Percentiles rank a stretch among this genome's conserved stretches.
Conservation (phyloP, 2,113 vertebrate species). For the Oncorhynchus gorbuscha region DNA sequence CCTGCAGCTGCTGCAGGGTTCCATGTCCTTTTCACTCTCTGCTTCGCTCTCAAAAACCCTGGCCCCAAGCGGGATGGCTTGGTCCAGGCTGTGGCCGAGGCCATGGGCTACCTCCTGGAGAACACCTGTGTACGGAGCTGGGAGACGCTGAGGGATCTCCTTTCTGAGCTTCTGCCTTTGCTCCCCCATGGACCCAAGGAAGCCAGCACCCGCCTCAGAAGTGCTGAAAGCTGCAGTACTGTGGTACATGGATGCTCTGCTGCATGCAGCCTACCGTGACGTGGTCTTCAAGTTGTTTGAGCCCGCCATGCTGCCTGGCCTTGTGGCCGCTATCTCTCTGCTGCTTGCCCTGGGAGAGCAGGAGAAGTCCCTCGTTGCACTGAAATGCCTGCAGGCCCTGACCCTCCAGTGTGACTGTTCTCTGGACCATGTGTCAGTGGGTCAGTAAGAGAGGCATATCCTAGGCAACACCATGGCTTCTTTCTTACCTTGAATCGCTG, state of each 20-base stretch:
- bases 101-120: constrained; percentile 78
- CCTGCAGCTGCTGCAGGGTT: constrained; percentile 88
- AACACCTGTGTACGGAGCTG: constrained; percentile 80
- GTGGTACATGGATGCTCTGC: constrained; percentile 75
- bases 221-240: constrained; percentile 82
- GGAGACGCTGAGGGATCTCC: constrained; percentile 81
- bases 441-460: constrained; percentile 48
- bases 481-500: constrained; percentile 83
- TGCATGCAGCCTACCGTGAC: constrained; percentile 83
- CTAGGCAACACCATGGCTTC: constrained; percentile 83
- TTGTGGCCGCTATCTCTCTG: constrained; percentile 85
- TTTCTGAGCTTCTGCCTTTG: constrained; percentile 88
- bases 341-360: constrained; percentile 82
- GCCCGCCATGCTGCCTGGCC: constrained; percentile 78
- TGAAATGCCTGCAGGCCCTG: constrained; percentile 82
- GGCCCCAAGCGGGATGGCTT: constrained; percentile 77
- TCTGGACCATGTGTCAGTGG: constrained; percentile 61
- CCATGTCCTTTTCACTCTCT: constrained; percentile 90
- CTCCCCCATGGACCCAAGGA: constrained; percentile 66
- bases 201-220: constrained; percentile 72
- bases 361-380: constrained; percentile 81
- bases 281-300: constrained; percentile 79
- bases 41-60: constrained; percentile 82
- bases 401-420: constrained; percentile 82
- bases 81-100: constrained; percentile 77